Evolutionary conservation across 23 tunicate genomes (phyloP).

Genomic region (Botrylloides violaceus): DNA sequence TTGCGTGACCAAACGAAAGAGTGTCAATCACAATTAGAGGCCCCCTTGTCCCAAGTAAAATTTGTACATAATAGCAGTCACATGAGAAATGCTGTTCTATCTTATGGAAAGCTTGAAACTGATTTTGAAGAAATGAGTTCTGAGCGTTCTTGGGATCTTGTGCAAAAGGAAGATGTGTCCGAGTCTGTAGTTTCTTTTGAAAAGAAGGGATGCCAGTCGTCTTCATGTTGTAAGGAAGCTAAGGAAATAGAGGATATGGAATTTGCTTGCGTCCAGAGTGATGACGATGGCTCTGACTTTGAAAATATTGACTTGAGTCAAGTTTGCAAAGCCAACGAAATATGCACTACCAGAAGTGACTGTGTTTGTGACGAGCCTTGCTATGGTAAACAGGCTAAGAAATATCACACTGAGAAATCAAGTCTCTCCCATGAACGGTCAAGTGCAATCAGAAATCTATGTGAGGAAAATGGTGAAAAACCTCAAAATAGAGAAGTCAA

Average conservation of each 20-base stretch:
- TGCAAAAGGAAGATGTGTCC: not conserved
- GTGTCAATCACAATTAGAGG: not conserved
- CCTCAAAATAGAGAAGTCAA: not conserved
- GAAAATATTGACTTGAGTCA: not conserved
- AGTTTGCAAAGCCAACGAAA: constrained; percentile 18
- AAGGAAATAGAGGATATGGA: constrained; percentile 28
- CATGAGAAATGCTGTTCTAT: not conserved
- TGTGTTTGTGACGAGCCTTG: constrained; percentile 15
- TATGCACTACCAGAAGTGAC: constrained; percentile 5
- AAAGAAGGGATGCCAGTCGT: not conserved
- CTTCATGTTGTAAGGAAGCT: not conserved
- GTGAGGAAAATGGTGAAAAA: not conserved
- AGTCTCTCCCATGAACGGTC: too few relatives aligned
- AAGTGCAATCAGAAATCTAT: too few relatives aligned
- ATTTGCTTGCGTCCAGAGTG: not conserved
- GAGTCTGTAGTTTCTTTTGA: not conserved
- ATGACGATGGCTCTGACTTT: not conserved
- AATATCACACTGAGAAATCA: not conserved
- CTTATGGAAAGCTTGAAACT: constrained; percentile 18
- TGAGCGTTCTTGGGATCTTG: constrained; percentile 18
- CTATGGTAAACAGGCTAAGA: not conserved
- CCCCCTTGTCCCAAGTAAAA: not conserved
- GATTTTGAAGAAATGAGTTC: not conserved
- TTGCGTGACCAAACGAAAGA: not conserved
- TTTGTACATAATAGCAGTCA: not conserved